Base-by-base conservation (phyloP, 2,888 invertebrate genomes). In the Idaea aversata region DNA sequence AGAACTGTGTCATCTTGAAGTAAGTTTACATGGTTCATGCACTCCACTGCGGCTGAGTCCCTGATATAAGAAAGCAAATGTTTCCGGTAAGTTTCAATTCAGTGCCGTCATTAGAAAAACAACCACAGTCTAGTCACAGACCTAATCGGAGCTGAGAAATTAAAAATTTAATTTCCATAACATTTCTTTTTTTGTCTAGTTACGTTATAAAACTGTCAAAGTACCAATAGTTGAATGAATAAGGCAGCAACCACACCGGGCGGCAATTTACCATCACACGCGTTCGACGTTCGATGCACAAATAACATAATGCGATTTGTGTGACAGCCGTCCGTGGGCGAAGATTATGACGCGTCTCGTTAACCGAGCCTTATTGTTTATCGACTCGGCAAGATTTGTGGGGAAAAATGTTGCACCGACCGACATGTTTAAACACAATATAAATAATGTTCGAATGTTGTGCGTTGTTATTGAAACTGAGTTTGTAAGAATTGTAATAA, bases 321-420 rank as follows among this genome's bases (percentile, higher is more conserved):
- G 87, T 76, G 88, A 85, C 88, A 82, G 82, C 78, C 69, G 65
- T 71, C 74, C 74, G 82, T 83, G 82, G 82, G 82, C 76, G 84
- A 84, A 83, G 82, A 81, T 88, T 87, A 88, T 87, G 84, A 85
- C 86, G 77, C 77, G 84, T 78, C 88, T 90, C 88, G 90, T 91
- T 91, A 90, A 82, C 78, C 75, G 75, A 74, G 77, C 79, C 79
- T 82, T 82, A 87, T 90, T 89, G 88, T 90, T 89, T 88, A 85
- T 82, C 80, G 81, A 75, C 78, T 75, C 70, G 66, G 68, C 57
- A 61, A 47, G 47, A 47, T 47, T 47, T 47, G 47, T 47, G 47
- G 10, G 47, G 47, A 47, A 47, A 47, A 47, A 47, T 47, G 47
- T 47, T 47, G 47, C 47, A 47, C 47, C 13, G 47, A 47, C 47